Evolutionary conservation across 2,113 vertebrate species (phyloP).

Genomic region (Zonotrichia leucophrys): DNA sequence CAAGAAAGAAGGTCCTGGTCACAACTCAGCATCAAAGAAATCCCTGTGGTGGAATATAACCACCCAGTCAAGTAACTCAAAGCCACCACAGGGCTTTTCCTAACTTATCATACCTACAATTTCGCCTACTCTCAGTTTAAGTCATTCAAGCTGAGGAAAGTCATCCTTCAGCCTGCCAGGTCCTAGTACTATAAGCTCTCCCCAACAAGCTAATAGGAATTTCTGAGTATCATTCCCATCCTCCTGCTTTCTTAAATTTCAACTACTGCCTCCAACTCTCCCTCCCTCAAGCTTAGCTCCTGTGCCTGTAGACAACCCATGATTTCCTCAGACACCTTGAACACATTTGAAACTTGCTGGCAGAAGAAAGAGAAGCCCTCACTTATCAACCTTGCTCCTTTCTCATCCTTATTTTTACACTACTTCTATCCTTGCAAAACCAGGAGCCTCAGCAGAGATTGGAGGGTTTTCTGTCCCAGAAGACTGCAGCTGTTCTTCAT

Average conservation of each 20-base stretch:
- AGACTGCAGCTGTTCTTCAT: neutral
- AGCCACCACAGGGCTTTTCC: neutral
- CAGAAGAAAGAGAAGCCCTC: neutral
- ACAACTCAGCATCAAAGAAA: neutral
- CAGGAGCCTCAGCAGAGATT: neutral
- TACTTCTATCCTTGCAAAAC: neutral
- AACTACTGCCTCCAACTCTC: neutral
- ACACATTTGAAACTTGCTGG: neutral
- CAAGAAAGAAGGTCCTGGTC: neutral
- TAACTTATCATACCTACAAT: neutral
- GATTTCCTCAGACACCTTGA: neutral
- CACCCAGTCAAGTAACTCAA: neutral
- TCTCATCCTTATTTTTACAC: neutral
- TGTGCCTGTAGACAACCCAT: neutral
- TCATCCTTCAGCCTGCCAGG: neutral
- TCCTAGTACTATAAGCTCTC: neutral
- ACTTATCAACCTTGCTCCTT: neutral
- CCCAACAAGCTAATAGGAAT: neutral
- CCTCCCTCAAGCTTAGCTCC: neutral
- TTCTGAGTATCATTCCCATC: neutral
- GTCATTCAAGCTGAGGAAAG: neutral
- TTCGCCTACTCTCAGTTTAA: neutral
- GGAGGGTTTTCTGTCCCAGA: neutral
- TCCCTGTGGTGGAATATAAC: neutral
- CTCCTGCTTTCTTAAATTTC: neutral